These are phyloP conservation scores for Onychomys arenicola DNA, from an alignment of 2,797 vertebrate genomes.

Conservation along the genomic window DNA sequence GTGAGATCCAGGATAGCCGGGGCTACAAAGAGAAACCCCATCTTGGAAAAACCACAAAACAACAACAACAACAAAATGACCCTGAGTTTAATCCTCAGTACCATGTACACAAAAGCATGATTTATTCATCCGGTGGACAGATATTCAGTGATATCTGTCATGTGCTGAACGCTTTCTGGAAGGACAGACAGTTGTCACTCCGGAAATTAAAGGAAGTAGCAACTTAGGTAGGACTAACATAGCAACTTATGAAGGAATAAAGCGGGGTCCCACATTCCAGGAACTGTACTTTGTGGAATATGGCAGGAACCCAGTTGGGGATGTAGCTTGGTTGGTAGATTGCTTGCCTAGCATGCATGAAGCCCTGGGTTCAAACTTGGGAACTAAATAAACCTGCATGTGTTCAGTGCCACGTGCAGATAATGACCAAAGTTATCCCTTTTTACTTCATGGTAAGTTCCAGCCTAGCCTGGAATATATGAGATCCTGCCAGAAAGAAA, in stretches of 20 bases:
- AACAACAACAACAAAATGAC: background rate
- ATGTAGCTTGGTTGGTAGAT: background rate
- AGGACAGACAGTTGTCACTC: background rate
- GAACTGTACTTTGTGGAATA: conserved; percentile 1
- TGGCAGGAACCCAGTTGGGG: background rate
- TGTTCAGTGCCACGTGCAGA: background rate
- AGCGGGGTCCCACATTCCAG: background rate
- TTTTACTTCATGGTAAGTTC: background rate
- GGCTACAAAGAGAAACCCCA: background rate
- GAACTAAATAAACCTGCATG: background rate
- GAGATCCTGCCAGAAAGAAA: background rate
- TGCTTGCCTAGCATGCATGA: background rate
- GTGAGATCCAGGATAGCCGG: background rate
- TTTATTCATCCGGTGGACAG: background rate
- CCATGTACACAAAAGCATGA: background rate
- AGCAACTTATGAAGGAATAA: background rate
- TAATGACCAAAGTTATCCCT: background rate
- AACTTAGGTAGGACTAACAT: background rate
- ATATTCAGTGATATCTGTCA: background rate
- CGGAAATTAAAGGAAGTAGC: conserved; percentile 3
- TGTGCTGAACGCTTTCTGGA: background rate
- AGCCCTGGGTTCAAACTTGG: background rate
- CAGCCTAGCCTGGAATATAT: background rate
- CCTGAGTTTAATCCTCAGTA: background rate
- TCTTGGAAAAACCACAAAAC: background rate